Evolutionary conservation across 2,797 vertebrate species (phyloP).

Genomic region (Neopelma chrysocephalum): DNA sequence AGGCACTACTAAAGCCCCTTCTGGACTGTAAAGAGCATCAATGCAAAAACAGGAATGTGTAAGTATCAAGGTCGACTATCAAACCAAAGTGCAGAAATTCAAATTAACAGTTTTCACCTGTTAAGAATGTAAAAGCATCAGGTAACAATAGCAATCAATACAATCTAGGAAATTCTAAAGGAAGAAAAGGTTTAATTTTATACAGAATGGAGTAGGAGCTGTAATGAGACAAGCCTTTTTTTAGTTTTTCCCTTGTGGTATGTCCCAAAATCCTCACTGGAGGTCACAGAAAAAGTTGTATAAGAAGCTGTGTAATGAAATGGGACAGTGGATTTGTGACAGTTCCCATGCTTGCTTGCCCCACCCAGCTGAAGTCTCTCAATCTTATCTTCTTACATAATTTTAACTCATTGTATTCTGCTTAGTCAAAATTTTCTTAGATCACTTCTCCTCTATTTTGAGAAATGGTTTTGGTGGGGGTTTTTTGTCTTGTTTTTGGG

Average conservation of each 20-base stretch:
- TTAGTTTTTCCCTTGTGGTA: slow-evolving; percentile 1
- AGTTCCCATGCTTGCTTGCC: neutral
- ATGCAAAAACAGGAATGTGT: neutral
- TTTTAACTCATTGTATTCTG: neutral
- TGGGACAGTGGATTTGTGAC: neutral
- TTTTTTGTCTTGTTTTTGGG: neutral
- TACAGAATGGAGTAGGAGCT: neutral
- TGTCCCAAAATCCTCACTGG: slow-evolving; percentile 18
- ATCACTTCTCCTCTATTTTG: neutral
- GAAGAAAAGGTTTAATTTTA: neutral
- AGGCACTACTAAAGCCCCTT: neutral
- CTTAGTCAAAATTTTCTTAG: neutral
- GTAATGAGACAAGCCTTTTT: neutral
- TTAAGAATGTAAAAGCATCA: neutral
- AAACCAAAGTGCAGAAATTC: neutral
- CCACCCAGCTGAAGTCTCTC: neutral
- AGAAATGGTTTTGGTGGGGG: neutral
- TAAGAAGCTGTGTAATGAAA: slow-evolving; percentile 26
- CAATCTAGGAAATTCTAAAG: neutral
- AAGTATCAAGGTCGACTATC: neutral
- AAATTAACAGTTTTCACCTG: neutral
- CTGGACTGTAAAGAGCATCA: neutral
- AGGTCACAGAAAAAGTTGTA: slow-evolving; percentile 5
- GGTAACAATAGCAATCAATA: neutral
- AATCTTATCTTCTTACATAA: neutral